These are phyloP conservation scores for Barypeithes pellucidus DNA, from an alignment of 2,888 invertebrate species.

Conservation along the genomic window DNA sequence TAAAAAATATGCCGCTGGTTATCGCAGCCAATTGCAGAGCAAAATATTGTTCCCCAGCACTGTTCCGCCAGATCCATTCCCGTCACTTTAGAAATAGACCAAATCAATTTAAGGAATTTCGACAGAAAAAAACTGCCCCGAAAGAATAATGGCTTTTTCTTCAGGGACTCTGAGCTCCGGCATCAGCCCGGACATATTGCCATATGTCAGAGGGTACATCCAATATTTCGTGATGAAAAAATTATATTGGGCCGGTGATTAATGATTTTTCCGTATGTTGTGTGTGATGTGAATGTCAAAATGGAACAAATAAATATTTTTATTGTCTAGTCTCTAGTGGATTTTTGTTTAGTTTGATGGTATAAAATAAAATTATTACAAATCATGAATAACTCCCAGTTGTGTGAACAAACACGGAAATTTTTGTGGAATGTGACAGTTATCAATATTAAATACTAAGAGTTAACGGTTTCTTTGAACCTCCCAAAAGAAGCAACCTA, in stretches of 20 bases:
- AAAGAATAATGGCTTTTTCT: constrained; percentile 45
- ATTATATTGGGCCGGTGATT: constrained; percentile 37
- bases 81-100: constrained; percentile 44
- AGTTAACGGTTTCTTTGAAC: too few relatives aligned
- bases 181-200: constrained; percentile 38
- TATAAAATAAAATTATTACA: too few relatives aligned
- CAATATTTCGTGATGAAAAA: constrained; percentile 45
- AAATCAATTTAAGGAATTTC: constrained; percentile 51
- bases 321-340: neutral
- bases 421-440: too few relatives aligned
- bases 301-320: constrained; percentile 3
- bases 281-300: constrained; percentile 27
- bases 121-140: constrained; percentile 35
- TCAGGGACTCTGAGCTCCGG: constrained; percentile 33
- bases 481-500: too few relatives aligned
- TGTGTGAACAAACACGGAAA: too few relatives aligned
- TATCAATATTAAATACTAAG: too few relatives aligned
- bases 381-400: too few relatives aligned
- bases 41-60: constrained; percentile 1
- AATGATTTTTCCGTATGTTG: constrained; percentile 26
- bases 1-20: too few relatives aligned
- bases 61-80: constrained; percentile 29
- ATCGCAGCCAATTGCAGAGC: too few relatives aligned
- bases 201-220: constrained; percentile 42
- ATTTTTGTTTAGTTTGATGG: neutral